phyloP scores from a whole-genome alignment of 2,888 invertebrate species.

The Nemotelus nigrinus region DNA sequence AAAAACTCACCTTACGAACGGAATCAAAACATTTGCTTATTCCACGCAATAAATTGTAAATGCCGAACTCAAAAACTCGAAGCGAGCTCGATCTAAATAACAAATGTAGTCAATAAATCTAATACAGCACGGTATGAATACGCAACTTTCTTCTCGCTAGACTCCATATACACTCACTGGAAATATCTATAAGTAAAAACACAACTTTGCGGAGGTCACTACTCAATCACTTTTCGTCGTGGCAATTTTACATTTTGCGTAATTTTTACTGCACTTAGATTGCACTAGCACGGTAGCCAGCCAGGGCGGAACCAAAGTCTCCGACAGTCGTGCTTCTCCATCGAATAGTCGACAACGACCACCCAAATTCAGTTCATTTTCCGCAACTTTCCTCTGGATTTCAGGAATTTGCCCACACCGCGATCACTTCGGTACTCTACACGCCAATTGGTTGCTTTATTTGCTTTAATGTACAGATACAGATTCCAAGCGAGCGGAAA shows the following conservation, averaged over 20 bases:
- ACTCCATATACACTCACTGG: too few relatives aligned
- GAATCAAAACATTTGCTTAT: too few relatives aligned
- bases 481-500: too few relatives aligned
- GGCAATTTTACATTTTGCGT: slow-evolving; percentile 19
- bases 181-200: not conserved
- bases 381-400: not conserved
- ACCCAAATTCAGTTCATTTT: slow-evolving; percentile 33
- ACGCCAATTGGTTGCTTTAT: not conserved
- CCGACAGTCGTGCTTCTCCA: not conserved
- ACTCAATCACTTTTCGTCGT: slow-evolving; percentile 31
- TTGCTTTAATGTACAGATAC: too few relatives aligned
- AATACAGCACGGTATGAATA: too few relatives aligned
- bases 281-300: slow-evolving; percentile 11
- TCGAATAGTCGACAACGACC: slow-evolving; percentile 12
- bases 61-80: too few relatives aligned
- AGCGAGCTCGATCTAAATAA: too few relatives aligned
- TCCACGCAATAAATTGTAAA: too few relatives aligned
- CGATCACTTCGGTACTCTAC: slow-evolving; percentile 7
- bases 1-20: not conserved
- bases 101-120: too few relatives aligned
- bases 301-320: slow-evolving; percentile 2
- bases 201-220: slow-evolving; percentile 3
- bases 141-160: slow-evolving; percentile 3
- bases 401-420: slow-evolving; percentile 18
- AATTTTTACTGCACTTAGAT: slow-evolving; percentile 18